Conservation (phyloP, 2,113 vertebrate species). For the Cyprinodon brontotheroides region DNA sequence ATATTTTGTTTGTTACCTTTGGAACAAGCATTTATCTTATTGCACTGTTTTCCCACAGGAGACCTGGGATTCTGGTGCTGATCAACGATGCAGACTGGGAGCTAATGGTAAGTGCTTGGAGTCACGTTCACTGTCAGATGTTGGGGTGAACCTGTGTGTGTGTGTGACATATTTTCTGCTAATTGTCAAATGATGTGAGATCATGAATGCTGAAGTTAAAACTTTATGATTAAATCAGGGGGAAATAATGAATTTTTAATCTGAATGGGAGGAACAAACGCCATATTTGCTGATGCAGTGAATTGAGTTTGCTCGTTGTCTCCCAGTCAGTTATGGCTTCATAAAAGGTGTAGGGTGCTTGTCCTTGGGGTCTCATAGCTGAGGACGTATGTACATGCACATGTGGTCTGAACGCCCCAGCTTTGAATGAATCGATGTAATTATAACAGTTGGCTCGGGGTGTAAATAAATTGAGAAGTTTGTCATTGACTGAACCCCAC, state of each 20-base stretch:
- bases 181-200: background rate
- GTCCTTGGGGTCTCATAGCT: conserved; percentile 55
- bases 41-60: conserved; percentile 80
- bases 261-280: conserved; percentile 20
- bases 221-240: background rate
- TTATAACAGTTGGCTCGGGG: conserved; percentile 35
- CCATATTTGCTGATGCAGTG: background rate
- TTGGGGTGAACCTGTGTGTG: conserved; percentile 4
- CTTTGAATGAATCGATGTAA: conserved; percentile 57
- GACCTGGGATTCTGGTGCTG: conserved; percentile 96
- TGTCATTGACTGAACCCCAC: conserved; percentile 45
- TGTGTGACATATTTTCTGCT: background rate
- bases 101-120: conserved; percentile 89
- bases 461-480: conserved; percentile 65
- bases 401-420: conserved; percentile 33
- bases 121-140: conserved; percentile 42
- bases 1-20: conserved; percentile 13
- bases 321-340: conserved; percentile 43
- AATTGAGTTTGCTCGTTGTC: conserved; percentile 32
- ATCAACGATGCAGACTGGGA: conserved; percentile 99
- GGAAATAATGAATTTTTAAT: background rate
- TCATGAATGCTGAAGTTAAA: background rate
- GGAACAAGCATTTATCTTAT: conserved; percentile 36
- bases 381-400: conserved; percentile 49
- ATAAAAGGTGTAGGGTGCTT: conserved; percentile 37